phyloP scores from a whole-genome alignment of 2,888 invertebrate species.

The Caenorhabditis angaria region DNA sequence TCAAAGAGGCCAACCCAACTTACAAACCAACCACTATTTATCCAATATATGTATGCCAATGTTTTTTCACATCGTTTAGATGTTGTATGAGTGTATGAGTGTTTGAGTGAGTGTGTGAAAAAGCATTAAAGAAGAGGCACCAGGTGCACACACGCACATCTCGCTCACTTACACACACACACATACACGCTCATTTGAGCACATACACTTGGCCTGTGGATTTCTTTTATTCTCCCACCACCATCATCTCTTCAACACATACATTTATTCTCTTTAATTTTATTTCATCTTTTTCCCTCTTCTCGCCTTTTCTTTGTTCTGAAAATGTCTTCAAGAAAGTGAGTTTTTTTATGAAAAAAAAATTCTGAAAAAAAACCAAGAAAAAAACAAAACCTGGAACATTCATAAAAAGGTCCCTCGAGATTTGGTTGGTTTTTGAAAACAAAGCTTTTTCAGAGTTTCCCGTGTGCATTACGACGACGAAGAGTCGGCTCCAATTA shows the following conservation, averaged over 20 bases:
- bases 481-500: slow-evolving; percentile 25
- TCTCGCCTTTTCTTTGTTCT: not conserved
- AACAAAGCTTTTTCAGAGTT: slow-evolving; percentile 26
- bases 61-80: slow-evolving; percentile 2
- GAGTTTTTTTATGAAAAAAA: slow-evolving; percentile 14
- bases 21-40: slow-evolving; percentile 20
- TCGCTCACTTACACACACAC: not conserved
- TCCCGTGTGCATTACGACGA: slow-evolving; percentile 43
- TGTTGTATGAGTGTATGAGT: slow-evolving; percentile 22
- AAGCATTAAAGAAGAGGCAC: slow-evolving; percentile 39
- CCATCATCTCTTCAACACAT: slow-evolving; percentile 27
- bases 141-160: slow-evolving; percentile 19
- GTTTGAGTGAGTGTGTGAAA: slow-evolving; percentile 28
- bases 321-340: slow-evolving; percentile 46
- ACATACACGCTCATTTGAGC: not conserved
- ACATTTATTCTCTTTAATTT: slow-evolving; percentile 10
- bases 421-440: not conserved
- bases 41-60: slow-evolving; percentile 10
- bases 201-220: not conserved
- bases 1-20: not conserved
- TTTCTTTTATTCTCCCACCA: slow-evolving; percentile 15
- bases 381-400: not conserved
- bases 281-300: slow-evolving; percentile 24
- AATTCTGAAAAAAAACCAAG: not conserved
- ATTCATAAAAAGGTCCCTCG: not conserved